phyloP scores from a whole-genome alignment of 2,888 invertebrate genomes.

The Nipponacmea schrenckii region DNA sequence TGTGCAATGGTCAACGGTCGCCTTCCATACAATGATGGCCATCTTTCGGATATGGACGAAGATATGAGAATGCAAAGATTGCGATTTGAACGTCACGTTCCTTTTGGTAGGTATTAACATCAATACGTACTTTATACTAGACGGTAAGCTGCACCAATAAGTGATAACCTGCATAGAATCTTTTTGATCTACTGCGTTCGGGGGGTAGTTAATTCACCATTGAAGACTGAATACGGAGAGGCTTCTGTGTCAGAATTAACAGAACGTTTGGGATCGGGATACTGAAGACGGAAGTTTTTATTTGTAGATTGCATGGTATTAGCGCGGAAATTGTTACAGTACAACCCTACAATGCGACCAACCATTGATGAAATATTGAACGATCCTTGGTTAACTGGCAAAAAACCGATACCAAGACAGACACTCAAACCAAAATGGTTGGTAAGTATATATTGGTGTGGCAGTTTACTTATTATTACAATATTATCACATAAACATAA shows the following conservation, averaged over 20 bases:
- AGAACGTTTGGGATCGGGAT: no score
- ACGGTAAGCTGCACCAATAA: not conserved
- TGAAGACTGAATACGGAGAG: no score
- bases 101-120: slow-evolving; percentile 36
- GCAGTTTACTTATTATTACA: not conserved
- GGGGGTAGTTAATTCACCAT: no score
- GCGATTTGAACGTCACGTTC: slow-evolving; percentile 40
- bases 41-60: slow-evolving; percentile 44
- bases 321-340: slow-evolving; percentile 41
- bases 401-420: slow-evolving; percentile 42
- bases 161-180: no score
- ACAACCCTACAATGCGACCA: slow-evolving; percentile 37
- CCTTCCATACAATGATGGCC: slow-evolving; percentile 46
- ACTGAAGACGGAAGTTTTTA: not conserved
- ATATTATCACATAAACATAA: no score
- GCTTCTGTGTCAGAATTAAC: no score
- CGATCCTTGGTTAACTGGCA: slow-evolving; percentile 45
- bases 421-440: slow-evolving; percentile 38
- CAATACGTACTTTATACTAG: not conserved
- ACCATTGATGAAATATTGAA: slow-evolving; percentile 33
- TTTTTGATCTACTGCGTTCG: no score
- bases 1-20: slow-evolving; percentile 53
- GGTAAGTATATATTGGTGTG: slow-evolving; percentile 27
- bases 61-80: slow-evolving; percentile 51
- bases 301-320: slow-evolving; percentile 42